A percentile compares a stretch with the other conserved stretches of the same genome.
Evolutionary conservation across 2,888 invertebrate species (phyloP).

Genomic region (Lithophane semibrunnea): DNA sequence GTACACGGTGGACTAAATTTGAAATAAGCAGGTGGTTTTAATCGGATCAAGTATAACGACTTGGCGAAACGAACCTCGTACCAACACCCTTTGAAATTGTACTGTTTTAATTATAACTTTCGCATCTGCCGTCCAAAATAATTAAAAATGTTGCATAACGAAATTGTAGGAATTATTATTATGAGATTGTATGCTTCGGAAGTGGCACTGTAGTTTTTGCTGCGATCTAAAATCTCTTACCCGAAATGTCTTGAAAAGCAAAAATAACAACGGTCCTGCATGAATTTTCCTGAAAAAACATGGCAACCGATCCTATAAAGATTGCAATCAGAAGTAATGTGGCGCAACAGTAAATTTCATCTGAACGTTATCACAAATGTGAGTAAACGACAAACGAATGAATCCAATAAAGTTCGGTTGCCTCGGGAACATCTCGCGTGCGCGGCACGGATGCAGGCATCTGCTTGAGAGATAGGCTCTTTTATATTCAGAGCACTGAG

Average conservation of each 20-base stretch:
- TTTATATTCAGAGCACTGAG: constrained; percentile 77
- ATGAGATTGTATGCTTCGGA: not conserved
- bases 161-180: not conserved
- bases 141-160: constrained; percentile 13
- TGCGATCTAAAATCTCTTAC: not conserved
- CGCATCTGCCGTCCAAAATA: constrained; percentile 33
- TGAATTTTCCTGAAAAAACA: constrained; percentile 6
- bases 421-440: constrained; percentile 69
- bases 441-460: constrained; percentile 72
- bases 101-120: constrained; percentile 59
- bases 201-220: not conserved
- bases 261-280: not conserved
- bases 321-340: constrained; percentile 45
- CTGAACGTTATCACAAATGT: constrained; percentile 53
- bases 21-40: constrained; percentile 60
- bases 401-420: constrained; percentile 72
- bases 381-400: constrained; percentile 69
- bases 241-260: not conserved
- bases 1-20: constrained; percentile 40
- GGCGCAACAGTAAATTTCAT: constrained; percentile 53
- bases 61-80: constrained; percentile 32
- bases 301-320: constrained; percentile 14
- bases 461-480: constrained; percentile 69
- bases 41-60: constrained; percentile 55
- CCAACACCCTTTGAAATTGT: constrained; percentile 52